A percentile compares a stretch with the other conserved stretches of the same genome.
phyloP scores from a whole-genome alignment of 2,888 invertebrate genomes.

The Temnothorax unifasciatus region DNA sequence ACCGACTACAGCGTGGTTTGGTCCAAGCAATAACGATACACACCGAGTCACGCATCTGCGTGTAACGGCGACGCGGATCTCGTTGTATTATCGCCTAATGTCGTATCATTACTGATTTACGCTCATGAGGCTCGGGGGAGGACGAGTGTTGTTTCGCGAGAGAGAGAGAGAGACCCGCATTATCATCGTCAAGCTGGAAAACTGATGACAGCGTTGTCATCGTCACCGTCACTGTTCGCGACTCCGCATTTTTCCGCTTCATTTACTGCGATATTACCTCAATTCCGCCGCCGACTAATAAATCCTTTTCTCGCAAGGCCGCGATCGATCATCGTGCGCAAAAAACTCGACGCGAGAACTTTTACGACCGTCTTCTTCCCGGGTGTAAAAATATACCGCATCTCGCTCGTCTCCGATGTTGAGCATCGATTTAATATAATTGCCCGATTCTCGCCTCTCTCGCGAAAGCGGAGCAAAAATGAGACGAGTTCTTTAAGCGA shows the following conservation, averaged over 20 bases:
- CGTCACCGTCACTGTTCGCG: constrained; percentile 4
- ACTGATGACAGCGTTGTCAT: neutral
- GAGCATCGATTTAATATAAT: constrained; percentile 14
- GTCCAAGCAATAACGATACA: neutral
- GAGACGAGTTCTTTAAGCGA: neutral
- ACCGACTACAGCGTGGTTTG: neutral
- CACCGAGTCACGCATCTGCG: constrained; percentile 23
- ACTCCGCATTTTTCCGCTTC: neutral
- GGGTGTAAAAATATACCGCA: neutral
- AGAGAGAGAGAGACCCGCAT: neutral
- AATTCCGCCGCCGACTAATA: neutral
- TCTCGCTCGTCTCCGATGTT: neutral
- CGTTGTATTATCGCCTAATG: constrained; percentile 16
- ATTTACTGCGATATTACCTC: constrained; percentile 25
- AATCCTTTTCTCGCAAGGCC: constrained; percentile 9
- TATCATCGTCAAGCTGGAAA: constrained; percentile 4
- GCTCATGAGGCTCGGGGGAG: neutral
- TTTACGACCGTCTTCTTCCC: neutral
- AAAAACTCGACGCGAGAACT: neutral
- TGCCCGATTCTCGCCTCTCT: constrained; percentile 10
- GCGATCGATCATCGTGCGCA: neutral
- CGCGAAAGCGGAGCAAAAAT: neutral
- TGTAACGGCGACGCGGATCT: neutral
- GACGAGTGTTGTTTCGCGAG: neutral
- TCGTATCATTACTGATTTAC: constrained; percentile 24